phyloP scores from a whole-genome alignment of 2,888 invertebrate species.

The Polymixis flavicincta region DNA sequence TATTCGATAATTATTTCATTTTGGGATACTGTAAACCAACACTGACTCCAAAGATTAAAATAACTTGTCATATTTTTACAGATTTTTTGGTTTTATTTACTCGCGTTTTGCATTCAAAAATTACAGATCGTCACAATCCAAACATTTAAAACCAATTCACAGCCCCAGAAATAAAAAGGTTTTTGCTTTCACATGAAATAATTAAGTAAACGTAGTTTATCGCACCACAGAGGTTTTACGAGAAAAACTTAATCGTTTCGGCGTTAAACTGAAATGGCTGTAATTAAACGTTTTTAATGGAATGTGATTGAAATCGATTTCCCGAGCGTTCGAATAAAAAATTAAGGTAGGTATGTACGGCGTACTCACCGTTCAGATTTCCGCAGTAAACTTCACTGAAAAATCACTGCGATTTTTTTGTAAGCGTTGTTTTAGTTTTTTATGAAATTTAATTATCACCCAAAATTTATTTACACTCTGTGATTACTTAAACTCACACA shows the following conservation, averaged over 20 bases:
- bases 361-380: no score
- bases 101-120: background rate
- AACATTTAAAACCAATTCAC: background rate
- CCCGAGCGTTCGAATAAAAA: slow-evolving; percentile 10
- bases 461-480: background rate
- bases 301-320: slow-evolving; percentile 40
- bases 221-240: slow-evolving; percentile 35
- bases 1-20: background rate
- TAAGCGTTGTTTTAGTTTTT: background rate
- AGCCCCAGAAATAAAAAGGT: background rate
- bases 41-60: background rate
- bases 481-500: no score
- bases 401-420: no score
- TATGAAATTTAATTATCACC: background rate
- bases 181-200: slow-evolving; percentile 13
- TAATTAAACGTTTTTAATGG: slow-evolving; percentile 40
- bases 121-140: background rate
- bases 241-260: slow-evolving; percentile 16
- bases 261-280: slow-evolving; percentile 30
- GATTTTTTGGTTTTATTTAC: background rate
- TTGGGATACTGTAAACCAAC: background rate
- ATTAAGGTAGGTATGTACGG: background rate
- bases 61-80: background rate
- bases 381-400: no score
- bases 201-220: slow-evolving; percentile 14